Conservation (phyloP, 2,113 vertebrate species). For the Perca schrenkii region DNA sequence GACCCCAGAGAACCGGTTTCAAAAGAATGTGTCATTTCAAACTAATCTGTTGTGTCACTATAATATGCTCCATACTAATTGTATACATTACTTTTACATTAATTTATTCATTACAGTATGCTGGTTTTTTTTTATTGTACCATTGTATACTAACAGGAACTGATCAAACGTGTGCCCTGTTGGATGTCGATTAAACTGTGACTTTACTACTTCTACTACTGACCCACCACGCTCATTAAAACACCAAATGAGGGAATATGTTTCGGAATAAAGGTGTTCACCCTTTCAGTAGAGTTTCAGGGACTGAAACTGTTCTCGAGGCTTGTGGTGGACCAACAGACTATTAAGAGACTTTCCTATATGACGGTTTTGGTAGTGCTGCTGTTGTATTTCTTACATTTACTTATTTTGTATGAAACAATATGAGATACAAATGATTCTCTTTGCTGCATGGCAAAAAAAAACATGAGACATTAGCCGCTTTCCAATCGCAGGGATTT, state of each 20-base stretch:
- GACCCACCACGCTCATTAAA: not conserved
- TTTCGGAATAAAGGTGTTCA: not conserved
- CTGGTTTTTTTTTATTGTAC: not conserved
- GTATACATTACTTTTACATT: not conserved
- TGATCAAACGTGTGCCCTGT: not conserved
- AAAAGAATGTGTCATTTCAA: not conserved
- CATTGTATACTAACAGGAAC: not conserved
- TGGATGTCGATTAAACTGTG: not conserved
- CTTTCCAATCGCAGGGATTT: too few relatives aligned
- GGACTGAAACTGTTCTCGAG: not conserved
- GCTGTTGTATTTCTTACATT: conserved; percentile 30
- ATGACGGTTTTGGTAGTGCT: not conserved
- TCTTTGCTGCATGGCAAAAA: not conserved
- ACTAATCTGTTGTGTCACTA: conserved; percentile 1
- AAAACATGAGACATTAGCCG: not conserved
- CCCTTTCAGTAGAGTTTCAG: too few relatives aligned
- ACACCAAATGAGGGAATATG: not conserved
- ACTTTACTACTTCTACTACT: not conserved
- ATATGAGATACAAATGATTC: not conserved
- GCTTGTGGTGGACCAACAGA: not conserved
- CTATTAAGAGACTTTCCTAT: not conserved
- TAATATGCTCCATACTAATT: not conserved
- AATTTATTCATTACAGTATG: not conserved
- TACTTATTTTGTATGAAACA: conserved; percentile 39
- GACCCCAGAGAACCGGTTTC: conserved; percentile 71